A percentile compares a stretch with the other conserved stretches of the same genome.
These are phyloP conservation scores for Chrysogorgia sp. DNA, from an alignment of 92 coral and sea anemone species.

Conservation along the genomic window DNA sequence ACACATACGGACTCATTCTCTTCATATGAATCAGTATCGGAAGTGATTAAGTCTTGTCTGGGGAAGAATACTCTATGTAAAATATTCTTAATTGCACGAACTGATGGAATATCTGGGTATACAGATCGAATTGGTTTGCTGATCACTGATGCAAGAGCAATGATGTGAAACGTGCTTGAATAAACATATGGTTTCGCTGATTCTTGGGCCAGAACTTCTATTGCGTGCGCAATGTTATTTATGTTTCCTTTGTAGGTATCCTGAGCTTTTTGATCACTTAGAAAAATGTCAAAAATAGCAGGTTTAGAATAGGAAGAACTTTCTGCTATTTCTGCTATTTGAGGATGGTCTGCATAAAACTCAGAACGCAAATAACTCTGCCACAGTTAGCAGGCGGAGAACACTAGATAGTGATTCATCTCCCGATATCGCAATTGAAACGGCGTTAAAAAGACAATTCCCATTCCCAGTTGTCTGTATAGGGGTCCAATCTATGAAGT, in stretches of 20 bases:
- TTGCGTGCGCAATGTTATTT: conserved; percentile 19
- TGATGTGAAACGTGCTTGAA: conserved; percentile 30
- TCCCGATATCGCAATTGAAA: too few species aligned
- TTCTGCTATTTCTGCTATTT: not conserved
- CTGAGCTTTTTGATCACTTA: conserved; percentile 23
- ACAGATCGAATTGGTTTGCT: conserved; percentile 47
- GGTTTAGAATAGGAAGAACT: not conserved
- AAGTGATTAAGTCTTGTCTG: not conserved
- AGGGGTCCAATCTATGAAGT: not conserved
- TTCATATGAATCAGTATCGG: not conserved
- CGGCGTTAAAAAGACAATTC: too few species aligned
- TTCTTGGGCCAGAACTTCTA: conserved; percentile 27
- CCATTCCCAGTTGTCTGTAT: not conserved
- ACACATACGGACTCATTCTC: not conserved
- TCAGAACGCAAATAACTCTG: not conserved
- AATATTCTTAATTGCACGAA: not conserved
- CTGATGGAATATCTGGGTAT: conserved; percentile 39
- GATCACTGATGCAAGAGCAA: conserved; percentile 57
- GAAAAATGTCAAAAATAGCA: conserved; percentile 6
- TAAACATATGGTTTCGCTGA: conserved; percentile 30
- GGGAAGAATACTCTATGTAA: conserved; percentile 23
- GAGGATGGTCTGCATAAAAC: conserved; percentile 11
- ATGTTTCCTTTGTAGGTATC: conserved; percentile 1
- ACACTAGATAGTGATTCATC: not conserved
- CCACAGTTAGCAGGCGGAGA: conserved; percentile 43